These are phyloP conservation scores for Nineta flava DNA, from an alignment of 2,888 invertebrate species.

Conservation along the genomic window DNA sequence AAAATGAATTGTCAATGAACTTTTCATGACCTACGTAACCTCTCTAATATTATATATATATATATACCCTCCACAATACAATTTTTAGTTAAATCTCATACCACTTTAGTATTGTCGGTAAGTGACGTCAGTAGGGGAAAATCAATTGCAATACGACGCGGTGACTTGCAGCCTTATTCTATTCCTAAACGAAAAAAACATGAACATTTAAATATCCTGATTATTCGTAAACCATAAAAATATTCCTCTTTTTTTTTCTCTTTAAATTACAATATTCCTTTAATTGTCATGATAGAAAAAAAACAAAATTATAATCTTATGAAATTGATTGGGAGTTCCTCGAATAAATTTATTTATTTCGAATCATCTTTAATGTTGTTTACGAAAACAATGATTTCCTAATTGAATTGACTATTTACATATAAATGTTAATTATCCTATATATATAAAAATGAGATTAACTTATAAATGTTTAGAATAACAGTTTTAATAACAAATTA, in stretches of 20 bases:
- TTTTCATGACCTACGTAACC: slow-evolving; percentile 5
- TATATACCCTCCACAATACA: neutral
- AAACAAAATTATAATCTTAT: too few species aligned
- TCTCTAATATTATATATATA: neutral
- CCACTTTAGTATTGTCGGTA: neutral
- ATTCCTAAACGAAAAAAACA: too few species aligned
- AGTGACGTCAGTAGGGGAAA: slow-evolving; percentile 4
- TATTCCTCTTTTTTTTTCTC: too few species aligned
- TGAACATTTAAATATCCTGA: too few species aligned
- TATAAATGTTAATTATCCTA: neutral
- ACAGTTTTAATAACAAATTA: too few species aligned
- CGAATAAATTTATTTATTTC: too few species aligned
- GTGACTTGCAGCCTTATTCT: neutral
- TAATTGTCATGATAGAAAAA: too few species aligned
- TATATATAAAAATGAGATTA: neutral
- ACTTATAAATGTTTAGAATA: neutral
- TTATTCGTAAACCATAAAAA: too few species aligned
- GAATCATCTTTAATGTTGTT: neutral
- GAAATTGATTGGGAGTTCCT: too few species aligned
- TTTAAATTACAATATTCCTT: too few species aligned
- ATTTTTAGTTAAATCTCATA: neutral
- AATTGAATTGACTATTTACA: neutral
- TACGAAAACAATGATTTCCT: neutral
- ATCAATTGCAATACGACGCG: slow-evolving; percentile 4
- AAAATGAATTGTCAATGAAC: slow-evolving; percentile 6